A percentile compares a stretch with the other conserved stretches of the same genome.
Evolutionary conservation across 2,888 invertebrate species (phyloP).

Genomic region (Nomada goodeniana): DNA sequence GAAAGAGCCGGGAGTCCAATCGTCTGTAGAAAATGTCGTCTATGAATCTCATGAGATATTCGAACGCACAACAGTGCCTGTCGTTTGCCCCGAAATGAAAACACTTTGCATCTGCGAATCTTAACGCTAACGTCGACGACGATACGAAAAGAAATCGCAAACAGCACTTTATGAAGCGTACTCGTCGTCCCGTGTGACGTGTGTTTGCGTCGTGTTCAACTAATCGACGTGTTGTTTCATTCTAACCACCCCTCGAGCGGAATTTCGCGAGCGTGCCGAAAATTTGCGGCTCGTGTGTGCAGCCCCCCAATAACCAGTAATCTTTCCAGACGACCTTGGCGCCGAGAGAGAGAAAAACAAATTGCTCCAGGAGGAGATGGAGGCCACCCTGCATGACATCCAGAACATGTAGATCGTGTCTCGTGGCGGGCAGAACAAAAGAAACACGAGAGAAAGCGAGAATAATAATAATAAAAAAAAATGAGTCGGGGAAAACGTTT

Average conservation of each 20-base stretch:
- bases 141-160: neutral
- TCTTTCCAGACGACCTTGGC: slow-evolving; percentile 96
- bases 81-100: neutral
- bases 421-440: slow-evolving; percentile 54
- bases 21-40: too few species aligned
- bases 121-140: slow-evolving; percentile 20
- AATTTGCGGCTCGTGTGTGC: slow-evolving; percentile 55
- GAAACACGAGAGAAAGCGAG: slow-evolving; percentile 44
- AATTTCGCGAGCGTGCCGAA: slow-evolving; percentile 31
- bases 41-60: too few species aligned
- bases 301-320: slow-evolving; percentile 82
- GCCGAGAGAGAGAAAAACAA: slow-evolving; percentile 98
- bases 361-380: slow-evolving; percentile 98
- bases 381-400: slow-evolving; percentile 99
- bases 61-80: neutral
- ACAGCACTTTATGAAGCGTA: neutral
- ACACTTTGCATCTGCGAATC: neutral
- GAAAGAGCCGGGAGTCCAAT: too few species aligned
- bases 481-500: slow-evolving; percentile 19
- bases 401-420: slow-evolving; percentile 95
- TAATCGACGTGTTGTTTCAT: slow-evolving; percentile 10
- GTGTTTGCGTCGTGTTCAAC: slow-evolving; percentile 48
- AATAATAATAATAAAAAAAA: slow-evolving; percentile 21
- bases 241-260: slow-evolving; percentile 39
- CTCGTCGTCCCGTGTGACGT: slow-evolving; percentile 67